Conservation (phyloP, 1,140 invertebrate species). For the Drosophila fuyamai region DNA sequence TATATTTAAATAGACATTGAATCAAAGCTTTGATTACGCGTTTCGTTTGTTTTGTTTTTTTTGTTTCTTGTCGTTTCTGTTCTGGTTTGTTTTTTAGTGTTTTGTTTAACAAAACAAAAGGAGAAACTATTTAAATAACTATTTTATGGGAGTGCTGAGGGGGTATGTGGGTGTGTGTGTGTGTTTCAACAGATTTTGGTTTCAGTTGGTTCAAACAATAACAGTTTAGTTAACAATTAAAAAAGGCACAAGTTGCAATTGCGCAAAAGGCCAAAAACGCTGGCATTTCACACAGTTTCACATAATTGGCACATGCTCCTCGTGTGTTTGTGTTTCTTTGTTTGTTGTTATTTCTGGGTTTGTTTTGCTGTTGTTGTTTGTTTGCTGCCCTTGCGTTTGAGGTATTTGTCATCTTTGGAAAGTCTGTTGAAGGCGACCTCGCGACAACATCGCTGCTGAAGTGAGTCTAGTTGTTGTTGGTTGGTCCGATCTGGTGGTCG, state of each 20-base stretch:
- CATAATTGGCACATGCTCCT: conserved; percentile 77
- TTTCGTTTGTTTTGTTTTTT: conserved; percentile 58
- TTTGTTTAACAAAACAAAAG: conserved; percentile 81
- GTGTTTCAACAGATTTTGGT: conserved; percentile 79
- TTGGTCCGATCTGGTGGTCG: conserved; percentile 60
- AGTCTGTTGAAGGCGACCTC: conserved; percentile 72
- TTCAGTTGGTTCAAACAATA: conserved; percentile 80
- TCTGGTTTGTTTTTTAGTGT: conserved; percentile 71
- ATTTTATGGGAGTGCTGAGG: conserved; percentile 49
- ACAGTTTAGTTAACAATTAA: conserved; percentile 82
- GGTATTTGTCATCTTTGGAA: conserved; percentile 83
- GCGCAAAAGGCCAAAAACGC: conserved; percentile 75
- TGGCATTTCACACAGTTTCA: conserved; percentile 74
- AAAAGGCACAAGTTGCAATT: conserved; percentile 81
- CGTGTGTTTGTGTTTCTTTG: conserved; percentile 42
- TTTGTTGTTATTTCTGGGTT: conserved; percentile 42
- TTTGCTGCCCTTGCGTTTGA: conserved; percentile 76
- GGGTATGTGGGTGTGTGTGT: conserved; percentile 41
- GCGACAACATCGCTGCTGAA: conserved; percentile 47
- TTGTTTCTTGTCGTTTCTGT: conserved; percentile 49
- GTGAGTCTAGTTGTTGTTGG: conserved; percentile 37
- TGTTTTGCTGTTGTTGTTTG: conserved; percentile 38
- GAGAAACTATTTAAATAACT: conserved; percentile 80
- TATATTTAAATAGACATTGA: conserved; percentile 80
- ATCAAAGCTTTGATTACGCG: conserved; percentile 78